Evolutionary conservation across 92 coral and sea anemone genomes (phyloP).

Genomic region (Virgularia gustaviana): DNA sequence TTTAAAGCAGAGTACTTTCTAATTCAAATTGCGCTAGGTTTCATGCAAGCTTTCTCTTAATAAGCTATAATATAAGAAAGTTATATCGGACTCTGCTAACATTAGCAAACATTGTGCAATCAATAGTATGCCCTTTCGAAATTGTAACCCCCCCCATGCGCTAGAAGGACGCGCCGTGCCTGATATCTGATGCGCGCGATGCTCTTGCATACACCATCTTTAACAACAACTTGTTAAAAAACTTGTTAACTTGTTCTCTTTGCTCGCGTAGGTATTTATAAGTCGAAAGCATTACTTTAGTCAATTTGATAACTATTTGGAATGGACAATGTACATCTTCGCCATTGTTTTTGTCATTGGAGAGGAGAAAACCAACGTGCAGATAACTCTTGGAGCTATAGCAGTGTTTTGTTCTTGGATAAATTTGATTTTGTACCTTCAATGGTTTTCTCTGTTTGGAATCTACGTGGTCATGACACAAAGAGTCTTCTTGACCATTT

Average conservation of each 20-base stretch:
- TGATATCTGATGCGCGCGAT: too few relatives aligned
- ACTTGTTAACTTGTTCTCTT: neutral
- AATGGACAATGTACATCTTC: conserved; percentile 69
- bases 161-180: too few relatives aligned
- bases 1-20: too few relatives aligned
- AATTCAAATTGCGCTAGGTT: too few relatives aligned
- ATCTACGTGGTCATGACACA: conserved; percentile 71
- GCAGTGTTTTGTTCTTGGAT: neutral
- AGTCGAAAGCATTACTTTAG: conserved; percentile 40
- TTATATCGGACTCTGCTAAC: too few relatives aligned
- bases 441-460: conserved; percentile 67
- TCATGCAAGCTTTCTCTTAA: too few relatives aligned
- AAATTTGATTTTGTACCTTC: conserved; percentile 55
- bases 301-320: conserved; percentile 62
- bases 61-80: too few relatives aligned
- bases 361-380: neutral
- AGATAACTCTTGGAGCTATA: conserved; percentile 4
- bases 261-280: neutral
- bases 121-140: too few relatives aligned
- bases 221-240: neutral
- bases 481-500: conserved; percentile 10
- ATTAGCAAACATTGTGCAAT: too few relatives aligned
- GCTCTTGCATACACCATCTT: too few relatives aligned
- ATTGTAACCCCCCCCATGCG: too few relatives aligned
- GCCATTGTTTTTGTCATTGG: conserved; percentile 57